Base-by-base conservation (phyloP, 2,113 vertebrate genomes). In the Delphinus delphis region DNA sequence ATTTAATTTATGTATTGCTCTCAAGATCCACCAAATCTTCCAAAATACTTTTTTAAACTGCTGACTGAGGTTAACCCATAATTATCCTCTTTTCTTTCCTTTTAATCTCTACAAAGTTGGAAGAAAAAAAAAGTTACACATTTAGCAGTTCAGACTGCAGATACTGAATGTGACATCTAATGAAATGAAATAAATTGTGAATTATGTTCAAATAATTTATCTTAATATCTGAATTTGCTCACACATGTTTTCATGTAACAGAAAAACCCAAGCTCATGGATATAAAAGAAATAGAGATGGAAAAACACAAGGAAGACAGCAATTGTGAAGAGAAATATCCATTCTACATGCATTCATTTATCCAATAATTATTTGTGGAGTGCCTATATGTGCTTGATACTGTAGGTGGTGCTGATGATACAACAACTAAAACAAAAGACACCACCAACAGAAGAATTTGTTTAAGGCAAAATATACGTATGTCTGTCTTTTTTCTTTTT, bases 21-120 rank as follows among this genome's bases (percentile, higher is more conserved):
- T 95, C 15, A 67, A 10, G 33, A 67, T 21, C 20, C 58, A 68
- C 38, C 31, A 79, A 71, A 87, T 71, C n/a, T 83, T 91, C 9
- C 26, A 47, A 90, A 93, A 95, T 82, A 23, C 28, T 41, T 47
- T 95, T 88, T 73, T 88, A 20, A 92, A 67, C 47, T 91, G 31
- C 3, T 73, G 14, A 67, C 31, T 67, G 6, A 79, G 41, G 26
- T 89, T 74, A 80, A 26, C 15, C 15, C 17, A 38, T 44, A 96
- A 89, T 76, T 55, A 76, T 85, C 13, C 31, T 85, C 1, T 67
- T 58, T 47, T 17, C 8, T 55, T 90, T 14, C 25, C 21, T 83
- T 91, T 77, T 88, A 70, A 88, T 65, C 5, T 91, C 47, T 84
- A 65, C n/a, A 62, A 81, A 68, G 14, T 50, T 85, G 5, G 53